Conservation (phyloP, 2,113 vertebrate genomes). For the Phalacrocorax aristotelis region DNA sequence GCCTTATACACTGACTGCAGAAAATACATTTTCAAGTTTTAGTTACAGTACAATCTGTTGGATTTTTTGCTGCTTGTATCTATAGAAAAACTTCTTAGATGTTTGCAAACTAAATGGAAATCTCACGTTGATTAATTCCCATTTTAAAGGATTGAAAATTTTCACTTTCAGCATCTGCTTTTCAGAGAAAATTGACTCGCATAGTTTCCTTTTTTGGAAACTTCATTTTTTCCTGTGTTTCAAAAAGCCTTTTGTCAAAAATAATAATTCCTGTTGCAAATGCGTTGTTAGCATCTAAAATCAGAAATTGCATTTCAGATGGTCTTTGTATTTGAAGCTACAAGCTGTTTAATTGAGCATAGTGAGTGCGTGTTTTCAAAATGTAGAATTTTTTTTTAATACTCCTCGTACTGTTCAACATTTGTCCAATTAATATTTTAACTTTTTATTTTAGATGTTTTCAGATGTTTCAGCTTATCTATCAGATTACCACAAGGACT, state of each 20-base stretch:
- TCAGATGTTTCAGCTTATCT: constrained; percentile 91
- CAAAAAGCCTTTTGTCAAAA: background rate
- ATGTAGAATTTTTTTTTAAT: background rate
- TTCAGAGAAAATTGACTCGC: background rate
- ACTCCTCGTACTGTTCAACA: background rate
- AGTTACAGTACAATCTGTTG: background rate
- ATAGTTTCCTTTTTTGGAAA: background rate
- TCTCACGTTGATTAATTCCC: background rate
- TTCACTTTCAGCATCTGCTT: background rate
- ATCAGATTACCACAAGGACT: constrained; percentile 88
- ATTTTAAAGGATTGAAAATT: background rate
- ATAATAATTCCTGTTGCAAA: background rate
- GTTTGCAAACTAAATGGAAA: background rate
- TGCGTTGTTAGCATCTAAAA: background rate
- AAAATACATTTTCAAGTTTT: background rate
- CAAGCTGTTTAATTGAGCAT: background rate
- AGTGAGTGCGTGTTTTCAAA: background rate
- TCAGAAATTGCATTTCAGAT: background rate
- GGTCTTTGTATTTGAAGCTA: background rate
- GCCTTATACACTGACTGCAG: background rate
- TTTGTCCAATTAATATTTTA: background rate
- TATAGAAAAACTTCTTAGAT: background rate
- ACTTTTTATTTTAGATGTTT: constrained; percentile 82
- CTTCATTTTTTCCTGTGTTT: background rate
- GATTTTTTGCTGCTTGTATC: background rate